These are phyloP conservation scores for Setipinna tenuifilis DNA, from an alignment of 2,797 vertebrate species.

Conservation along the genomic window DNA sequence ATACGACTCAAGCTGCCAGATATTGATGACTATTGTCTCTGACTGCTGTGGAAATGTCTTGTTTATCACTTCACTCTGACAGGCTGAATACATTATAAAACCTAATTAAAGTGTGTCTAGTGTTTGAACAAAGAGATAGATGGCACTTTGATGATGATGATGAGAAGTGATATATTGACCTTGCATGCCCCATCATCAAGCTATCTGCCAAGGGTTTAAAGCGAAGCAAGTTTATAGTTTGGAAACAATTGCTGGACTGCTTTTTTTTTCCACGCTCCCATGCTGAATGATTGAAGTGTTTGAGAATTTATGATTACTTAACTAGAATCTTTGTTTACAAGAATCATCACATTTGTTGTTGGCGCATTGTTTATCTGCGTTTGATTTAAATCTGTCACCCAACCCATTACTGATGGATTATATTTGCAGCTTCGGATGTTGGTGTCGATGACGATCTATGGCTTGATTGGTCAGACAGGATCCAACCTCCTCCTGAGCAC, in stretches of 20 bases:
- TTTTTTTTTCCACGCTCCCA: background rate
- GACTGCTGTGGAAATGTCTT: conserved; percentile 62
- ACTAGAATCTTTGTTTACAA: conserved; percentile 24
- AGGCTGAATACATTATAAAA: conserved; percentile 73
- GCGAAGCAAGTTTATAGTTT: conserved; percentile 33
- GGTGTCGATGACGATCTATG: background rate
- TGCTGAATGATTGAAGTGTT: conserved; percentile 3
- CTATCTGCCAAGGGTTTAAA: conserved; percentile 58
- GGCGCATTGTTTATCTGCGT: background rate
- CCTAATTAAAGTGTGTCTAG: conserved; percentile 71
- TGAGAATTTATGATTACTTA: conserved; percentile 19
- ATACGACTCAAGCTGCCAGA: conserved; percentile 51
- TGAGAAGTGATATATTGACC: conserved; percentile 71
- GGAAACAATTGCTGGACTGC: conserved; percentile 18
- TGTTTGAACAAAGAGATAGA: conserved; percentile 70
- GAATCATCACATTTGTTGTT: conserved; percentile 21
- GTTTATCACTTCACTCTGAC: conserved; percentile 69
- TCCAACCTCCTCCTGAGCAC: background rate
- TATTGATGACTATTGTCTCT: conserved; percentile 57
- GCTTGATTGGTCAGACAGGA: background rate
- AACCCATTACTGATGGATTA: background rate
- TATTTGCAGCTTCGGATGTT: background rate
- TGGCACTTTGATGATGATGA: conserved; percentile 71
- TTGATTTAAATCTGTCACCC: conserved; percentile 6
- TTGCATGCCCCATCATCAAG: conserved; percentile 56